Percentiles rank a stretch among this genome's conserved stretches.
These are phyloP conservation scores for Calcarius lapponicus DNA, from an alignment of 2,797 vertebrate species.

Conservation along the genomic window DNA sequence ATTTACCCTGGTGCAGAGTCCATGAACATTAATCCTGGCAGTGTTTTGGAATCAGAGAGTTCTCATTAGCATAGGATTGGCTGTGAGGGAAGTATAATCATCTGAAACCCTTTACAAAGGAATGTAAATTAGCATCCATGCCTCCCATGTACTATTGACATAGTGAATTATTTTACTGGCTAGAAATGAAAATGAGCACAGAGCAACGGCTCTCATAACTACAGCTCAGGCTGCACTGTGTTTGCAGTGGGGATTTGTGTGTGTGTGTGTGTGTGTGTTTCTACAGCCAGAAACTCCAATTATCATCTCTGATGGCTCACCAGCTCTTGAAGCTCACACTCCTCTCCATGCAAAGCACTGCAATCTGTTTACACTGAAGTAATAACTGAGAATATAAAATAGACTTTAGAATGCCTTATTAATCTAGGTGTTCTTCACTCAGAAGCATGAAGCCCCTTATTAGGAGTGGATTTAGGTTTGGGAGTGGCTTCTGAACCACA, in stretches of 20 bases:
- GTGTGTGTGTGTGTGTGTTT: background rate
- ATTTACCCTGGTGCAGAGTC: conserved; percentile 46
- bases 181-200: conserved; percentile 6
- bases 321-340: background rate
- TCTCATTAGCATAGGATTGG: conserved; percentile 51
- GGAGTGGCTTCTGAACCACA: background rate
- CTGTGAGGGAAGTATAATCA: conserved; percentile 18
- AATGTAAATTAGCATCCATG: conserved; percentile 51
- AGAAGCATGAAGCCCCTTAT: background rate
- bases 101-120: conserved; percentile 54
- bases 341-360: background rate
- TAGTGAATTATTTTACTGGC: conserved; percentile 51
- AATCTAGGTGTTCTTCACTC: background rate
- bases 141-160: conserved; percentile 49
- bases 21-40: conserved; percentile 48
- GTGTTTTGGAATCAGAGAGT: conserved; percentile 44
- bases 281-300: conserved; percentile 17
- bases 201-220: background rate
- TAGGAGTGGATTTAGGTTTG: background rate
- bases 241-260: conserved; percentile 24
- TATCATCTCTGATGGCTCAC: conserved; percentile 5
- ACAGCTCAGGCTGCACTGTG: background rate
- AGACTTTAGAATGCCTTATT: background rate
- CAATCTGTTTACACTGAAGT: conserved; percentile 25
- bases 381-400: background rate